A percentile compares a stretch with the other conserved stretches of the same genome.
These are phyloP conservation scores for Nymphalis polychloros DNA, from an alignment of 2,888 invertebrate genomes.

Conservation along the genomic window DNA sequence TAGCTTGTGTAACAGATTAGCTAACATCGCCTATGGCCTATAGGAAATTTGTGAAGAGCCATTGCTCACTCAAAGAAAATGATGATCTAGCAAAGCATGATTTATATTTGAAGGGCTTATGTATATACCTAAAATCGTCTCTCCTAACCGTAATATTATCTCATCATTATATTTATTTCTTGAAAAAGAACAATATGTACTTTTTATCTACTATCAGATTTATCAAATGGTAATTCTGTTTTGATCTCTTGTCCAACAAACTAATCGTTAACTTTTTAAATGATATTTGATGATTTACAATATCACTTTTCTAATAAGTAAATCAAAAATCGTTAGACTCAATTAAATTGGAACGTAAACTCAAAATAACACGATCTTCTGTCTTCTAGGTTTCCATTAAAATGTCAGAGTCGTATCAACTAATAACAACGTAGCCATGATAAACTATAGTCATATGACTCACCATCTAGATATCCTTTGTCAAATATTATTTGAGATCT, in stretches of 20 bases:
- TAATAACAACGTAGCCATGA: background rate
- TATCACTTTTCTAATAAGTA: too few species aligned
- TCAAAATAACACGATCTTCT: too few species aligned
- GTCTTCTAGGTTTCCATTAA: too few species aligned
- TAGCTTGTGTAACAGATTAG: conserved; percentile 24
- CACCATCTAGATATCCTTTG: conserved; percentile 34
- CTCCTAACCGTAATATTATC: background rate
- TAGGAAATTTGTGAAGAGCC: background rate
- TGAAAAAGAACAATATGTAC: background rate
- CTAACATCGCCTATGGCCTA: conserved; percentile 12
- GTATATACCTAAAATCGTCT: background rate
- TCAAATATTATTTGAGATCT: conserved; percentile 30
- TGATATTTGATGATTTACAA: too few species aligned
- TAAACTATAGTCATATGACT: conserved; percentile 22
- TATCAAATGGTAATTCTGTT: too few species aligned
- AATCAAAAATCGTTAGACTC: too few species aligned
- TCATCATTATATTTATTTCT: background rate
- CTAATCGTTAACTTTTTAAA: too few species aligned
- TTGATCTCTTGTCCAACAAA: too few species aligned
- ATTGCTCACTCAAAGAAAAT: conserved; percentile 3
- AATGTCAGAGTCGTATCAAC: background rate
- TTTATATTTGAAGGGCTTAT: background rate
- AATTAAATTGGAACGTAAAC: too few species aligned
- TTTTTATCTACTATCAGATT: too few species aligned
- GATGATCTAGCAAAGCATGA: conserved; percentile 4